These are phyloP conservation scores for Luidia sarsii DNA, from an alignment of 53 echinoderm and acorn worm species.

Conservation along the genomic window DNA sequence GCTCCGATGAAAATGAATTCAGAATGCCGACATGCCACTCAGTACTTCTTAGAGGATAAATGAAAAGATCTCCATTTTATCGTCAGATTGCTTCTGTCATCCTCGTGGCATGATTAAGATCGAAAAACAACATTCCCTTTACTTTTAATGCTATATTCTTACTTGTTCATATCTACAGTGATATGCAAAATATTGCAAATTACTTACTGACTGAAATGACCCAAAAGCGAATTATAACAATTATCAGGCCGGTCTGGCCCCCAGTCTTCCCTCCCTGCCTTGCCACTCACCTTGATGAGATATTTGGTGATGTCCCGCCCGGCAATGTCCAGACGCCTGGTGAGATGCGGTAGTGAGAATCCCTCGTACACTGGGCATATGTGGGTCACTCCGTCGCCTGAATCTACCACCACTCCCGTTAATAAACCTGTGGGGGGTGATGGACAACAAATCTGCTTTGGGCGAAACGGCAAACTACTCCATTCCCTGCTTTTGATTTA, in stretches of 20 bases:
- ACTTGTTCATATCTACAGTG: too few species aligned
- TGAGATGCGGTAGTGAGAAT: slow-evolving; percentile 97
- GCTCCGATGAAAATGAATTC: too few species aligned
- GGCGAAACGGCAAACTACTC: too few species aligned
- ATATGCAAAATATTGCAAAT: too few species aligned
- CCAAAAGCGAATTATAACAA: too few species aligned
- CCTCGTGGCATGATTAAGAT: too few species aligned
- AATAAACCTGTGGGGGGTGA: slow-evolving; percentile 71
- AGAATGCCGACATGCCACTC: slow-evolving; percentile 13
- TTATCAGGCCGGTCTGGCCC: too few species aligned
- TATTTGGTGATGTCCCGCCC: slow-evolving; percentile 97
- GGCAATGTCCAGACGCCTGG: slow-evolving; percentile 96
- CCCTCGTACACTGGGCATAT: slow-evolving; percentile 99
- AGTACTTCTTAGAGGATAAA: slow-evolving; percentile 72
- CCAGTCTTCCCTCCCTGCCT: too few species aligned
- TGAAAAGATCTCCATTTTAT: background rate
- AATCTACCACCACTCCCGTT: slow-evolving; percentile 97
- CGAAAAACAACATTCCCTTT: too few species aligned
- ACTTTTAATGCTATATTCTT: too few species aligned
- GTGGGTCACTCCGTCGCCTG: slow-evolving; percentile 98
- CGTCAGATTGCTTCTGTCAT: slow-evolving; percentile 1
- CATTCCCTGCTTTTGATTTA: too few species aligned
- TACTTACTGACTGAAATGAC: too few species aligned
- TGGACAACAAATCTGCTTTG: background rate
- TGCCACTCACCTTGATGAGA: slow-evolving; percentile 98